phyloP scores from a whole-genome alignment of 2,888 invertebrate species.

The Clusia tigrina region DNA sequence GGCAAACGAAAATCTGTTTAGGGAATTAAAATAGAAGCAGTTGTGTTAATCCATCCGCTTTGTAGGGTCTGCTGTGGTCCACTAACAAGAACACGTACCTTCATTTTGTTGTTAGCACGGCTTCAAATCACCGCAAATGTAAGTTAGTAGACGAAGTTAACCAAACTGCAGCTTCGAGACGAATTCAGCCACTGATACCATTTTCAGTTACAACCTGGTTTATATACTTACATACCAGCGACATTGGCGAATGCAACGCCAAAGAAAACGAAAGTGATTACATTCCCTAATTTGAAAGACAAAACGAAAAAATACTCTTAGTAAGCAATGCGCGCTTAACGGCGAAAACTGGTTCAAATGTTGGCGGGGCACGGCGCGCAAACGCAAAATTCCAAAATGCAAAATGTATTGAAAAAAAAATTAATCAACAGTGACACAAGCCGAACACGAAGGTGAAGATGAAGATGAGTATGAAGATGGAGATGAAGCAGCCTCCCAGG shows the following conservation, averaged over 20 bases:
- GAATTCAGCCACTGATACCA: constrained; percentile 5
- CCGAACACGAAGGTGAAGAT: background rate
- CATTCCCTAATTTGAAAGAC: background rate
- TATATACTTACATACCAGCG: constrained; percentile 3
- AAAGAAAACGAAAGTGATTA: background rate
- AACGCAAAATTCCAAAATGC: background rate
- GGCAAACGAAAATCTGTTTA: constrained; percentile 39
- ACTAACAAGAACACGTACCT: background rate
- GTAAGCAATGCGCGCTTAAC: background rate
- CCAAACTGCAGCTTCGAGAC: constrained; percentile 5
- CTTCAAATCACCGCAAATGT: background rate
- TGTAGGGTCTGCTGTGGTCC: background rate
- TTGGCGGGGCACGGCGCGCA: background rate
- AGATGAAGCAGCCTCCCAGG: constrained; percentile 5
- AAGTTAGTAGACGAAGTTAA: constrained; percentile 4
- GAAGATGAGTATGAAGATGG: background rate
- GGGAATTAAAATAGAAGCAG: constrained; percentile 11
- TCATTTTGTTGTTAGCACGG: constrained; percentile 4
- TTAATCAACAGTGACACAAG: background rate
- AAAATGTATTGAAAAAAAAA: background rate
- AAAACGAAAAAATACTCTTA: constrained; percentile 3
- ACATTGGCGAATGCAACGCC: background rate
- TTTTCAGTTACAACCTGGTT: background rate
- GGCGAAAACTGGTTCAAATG: background rate
- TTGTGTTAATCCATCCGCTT: no score